Percentiles rank a stretch among this genome's conserved stretches.
Evolutionary conservation across 92 coral and sea anemone genomes (phyloP).

Genomic region (Siderastrea radians): DNA sequence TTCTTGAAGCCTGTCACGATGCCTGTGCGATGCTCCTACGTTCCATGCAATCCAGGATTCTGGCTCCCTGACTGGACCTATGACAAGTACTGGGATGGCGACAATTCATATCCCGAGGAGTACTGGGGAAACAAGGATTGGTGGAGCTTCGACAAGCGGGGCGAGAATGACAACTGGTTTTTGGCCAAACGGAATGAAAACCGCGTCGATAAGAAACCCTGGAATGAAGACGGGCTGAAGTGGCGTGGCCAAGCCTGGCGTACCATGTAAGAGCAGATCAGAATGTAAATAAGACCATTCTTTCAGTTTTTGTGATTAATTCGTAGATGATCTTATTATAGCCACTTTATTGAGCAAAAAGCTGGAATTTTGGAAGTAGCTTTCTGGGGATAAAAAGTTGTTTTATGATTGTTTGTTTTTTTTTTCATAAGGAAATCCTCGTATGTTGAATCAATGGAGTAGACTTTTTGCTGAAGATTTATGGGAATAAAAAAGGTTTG

Average conservation of each 20-base stretch:
- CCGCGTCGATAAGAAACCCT: background rate
- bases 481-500: background rate
- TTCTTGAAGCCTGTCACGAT: constrained; percentile 27
- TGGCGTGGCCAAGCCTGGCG: constrained; percentile 24
- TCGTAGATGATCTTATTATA: no score
- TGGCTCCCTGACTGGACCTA: constrained; percentile 55
- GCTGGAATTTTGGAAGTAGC: no score
- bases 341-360: no score
- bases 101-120: constrained; percentile 31
- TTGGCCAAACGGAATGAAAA: background rate
- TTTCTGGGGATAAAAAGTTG: no score
- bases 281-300: no score
- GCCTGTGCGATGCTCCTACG: constrained; percentile 55
- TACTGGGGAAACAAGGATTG: constrained; percentile 62
- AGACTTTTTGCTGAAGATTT: background rate
- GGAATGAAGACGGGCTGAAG: background rate
- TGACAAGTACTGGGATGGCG: constrained; percentile 46
- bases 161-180: constrained; percentile 50
- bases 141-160: constrained; percentile 45
- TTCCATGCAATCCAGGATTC: constrained; percentile 52
- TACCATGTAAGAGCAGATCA: background rate
- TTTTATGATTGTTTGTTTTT: no score
- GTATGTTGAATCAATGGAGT: background rate
- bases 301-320: no score
- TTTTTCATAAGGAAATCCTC: background rate